These are phyloP conservation scores for Betta splendens DNA, from an alignment of 2,797 vertebrate species.

Conservation along the genomic window DNA sequence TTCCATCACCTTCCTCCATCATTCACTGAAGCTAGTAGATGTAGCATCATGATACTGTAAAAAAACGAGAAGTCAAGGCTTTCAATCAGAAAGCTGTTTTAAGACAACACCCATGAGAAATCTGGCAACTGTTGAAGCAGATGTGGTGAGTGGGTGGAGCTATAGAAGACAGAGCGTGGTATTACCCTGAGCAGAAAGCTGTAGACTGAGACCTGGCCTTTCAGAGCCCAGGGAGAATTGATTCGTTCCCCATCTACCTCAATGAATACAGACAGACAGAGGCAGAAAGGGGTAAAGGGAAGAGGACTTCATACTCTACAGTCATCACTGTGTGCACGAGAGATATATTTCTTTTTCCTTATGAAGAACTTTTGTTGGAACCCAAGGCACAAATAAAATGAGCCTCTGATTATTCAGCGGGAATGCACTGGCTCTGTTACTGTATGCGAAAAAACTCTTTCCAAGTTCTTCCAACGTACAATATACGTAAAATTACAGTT, in stretches of 20 bases:
- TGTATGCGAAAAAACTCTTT: constrained; percentile 9
- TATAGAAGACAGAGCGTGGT: constrained; percentile 57
- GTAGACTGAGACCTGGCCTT: constrained; percentile 40
- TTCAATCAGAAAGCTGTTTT: background rate
- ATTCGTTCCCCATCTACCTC: constrained; percentile 51
- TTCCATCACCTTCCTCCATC: background rate
- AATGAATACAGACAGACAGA: constrained; percentile 29
- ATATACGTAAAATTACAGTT: constrained; percentile 18
- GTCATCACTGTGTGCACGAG: constrained; percentile 12
- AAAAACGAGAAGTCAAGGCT: background rate
- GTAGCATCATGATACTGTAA: background rate
- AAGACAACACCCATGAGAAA: constrained; percentile 1
- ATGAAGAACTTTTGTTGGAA: constrained; percentile 31
- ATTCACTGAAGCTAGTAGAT: background rate
- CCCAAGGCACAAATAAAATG: constrained; percentile 24
- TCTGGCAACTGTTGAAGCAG: constrained; percentile 24
- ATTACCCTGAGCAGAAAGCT: constrained; percentile 56
- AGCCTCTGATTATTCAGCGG: constrained; percentile 36
- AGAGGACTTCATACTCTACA: constrained; percentile 15
- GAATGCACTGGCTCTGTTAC: constrained; percentile 35
- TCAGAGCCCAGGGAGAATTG: constrained; percentile 60
- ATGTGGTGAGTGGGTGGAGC: constrained; percentile 50
- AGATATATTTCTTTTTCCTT: background rate
- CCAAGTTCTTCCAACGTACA: constrained; percentile 19
- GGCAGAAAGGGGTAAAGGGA: constrained; percentile 13